Base-by-base conservation (phyloP, 2,113 vertebrate genomes). In the Poeciliopsis prolifica region DNA sequence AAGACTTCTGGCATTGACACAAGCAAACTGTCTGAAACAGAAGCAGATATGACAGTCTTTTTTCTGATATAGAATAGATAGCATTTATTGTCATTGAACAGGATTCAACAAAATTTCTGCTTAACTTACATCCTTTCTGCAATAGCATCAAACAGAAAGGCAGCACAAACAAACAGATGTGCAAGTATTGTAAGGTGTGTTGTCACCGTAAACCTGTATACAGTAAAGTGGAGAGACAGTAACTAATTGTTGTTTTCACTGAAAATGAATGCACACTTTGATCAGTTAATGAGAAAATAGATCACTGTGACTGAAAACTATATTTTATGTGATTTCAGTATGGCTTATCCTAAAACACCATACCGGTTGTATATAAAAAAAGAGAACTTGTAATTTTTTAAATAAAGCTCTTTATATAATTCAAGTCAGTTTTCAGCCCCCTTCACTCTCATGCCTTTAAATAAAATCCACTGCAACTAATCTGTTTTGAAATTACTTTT, bases 21-120 rank as follows among this genome's bases (percentile, higher is more conserved):
- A 17, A 74, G 78, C 64, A 80, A 76, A 82, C 81, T 76, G 76
- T 77, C 79, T 79, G 77, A 84, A 74, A 87, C 61, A 78, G 58
- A 75, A 63, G 79, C 85, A 68, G 73, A 78, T 58, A 78, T 65
- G 33, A 62, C 71, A 19, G 68, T 77, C 60, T 79, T 65, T 65
- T 68, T 28, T 51, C 31, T 28, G 58, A 33, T 37, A 37, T 37
- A 28, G 28, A 28, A 28, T 28, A 28, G 28, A 28, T 28, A 28
- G 28, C 28, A 28, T 28, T 28, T 28, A 28, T 28, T 28, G 28
- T 28, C 28, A 28, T 28, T 28, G 28, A 28, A 28, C 28, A 28
- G 28, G 28, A 28, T 28, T 28, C 28, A 28, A 28, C 28, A 1
- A 28, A 28, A 28, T 28, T 28, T 28, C 28, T 28, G 28, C 28